Conservation (phyloP, 1,140 invertebrate genomes). For the Lepeophtheirus salmonis region DNA sequence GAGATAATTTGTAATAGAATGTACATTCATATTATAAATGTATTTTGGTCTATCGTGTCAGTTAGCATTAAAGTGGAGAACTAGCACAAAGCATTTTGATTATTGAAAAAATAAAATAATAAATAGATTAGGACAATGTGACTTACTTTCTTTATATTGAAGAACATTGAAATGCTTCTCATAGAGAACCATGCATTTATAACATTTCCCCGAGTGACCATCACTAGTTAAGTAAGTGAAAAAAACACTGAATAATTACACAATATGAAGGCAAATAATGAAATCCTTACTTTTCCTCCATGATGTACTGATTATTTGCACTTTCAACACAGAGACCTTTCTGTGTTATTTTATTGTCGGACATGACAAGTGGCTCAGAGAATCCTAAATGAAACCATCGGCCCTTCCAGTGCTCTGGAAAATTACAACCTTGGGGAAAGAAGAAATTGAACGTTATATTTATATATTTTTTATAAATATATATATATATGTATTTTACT, state of each 20-base stretch:
- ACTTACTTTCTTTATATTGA: slow-evolving; percentile 23
- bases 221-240: neutral
- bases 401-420: slow-evolving; percentile 20
- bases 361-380: slow-evolving; percentile 20
- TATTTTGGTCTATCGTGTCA: too few species aligned
- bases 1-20: too few species aligned
- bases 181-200: slow-evolving; percentile 21
- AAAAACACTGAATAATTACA: neutral
- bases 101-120: neutral
- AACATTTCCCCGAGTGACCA: slow-evolving; percentile 19
- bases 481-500: neutral
- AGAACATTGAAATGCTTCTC: slow-evolving; percentile 22
- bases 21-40: too few species aligned
- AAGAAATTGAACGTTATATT: neutral
- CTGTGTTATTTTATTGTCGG: slow-evolving; percentile 20
- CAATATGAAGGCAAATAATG: neutral
- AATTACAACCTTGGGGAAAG: slow-evolving; percentile 17
- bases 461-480: neutral
- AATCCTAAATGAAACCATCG: slow-evolving; percentile 21
- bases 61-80: too few species aligned
- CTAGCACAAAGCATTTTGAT: too few species aligned
- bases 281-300: slow-evolving; percentile 1
- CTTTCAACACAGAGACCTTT: slow-evolving; percentile 20
- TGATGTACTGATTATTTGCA: slow-evolving; percentile 18
- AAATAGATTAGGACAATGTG: too few species aligned